Evolutionary conservation across 2,113 vertebrate species (phyloP).

Genomic region (Ariopsis seemanni): DNA sequence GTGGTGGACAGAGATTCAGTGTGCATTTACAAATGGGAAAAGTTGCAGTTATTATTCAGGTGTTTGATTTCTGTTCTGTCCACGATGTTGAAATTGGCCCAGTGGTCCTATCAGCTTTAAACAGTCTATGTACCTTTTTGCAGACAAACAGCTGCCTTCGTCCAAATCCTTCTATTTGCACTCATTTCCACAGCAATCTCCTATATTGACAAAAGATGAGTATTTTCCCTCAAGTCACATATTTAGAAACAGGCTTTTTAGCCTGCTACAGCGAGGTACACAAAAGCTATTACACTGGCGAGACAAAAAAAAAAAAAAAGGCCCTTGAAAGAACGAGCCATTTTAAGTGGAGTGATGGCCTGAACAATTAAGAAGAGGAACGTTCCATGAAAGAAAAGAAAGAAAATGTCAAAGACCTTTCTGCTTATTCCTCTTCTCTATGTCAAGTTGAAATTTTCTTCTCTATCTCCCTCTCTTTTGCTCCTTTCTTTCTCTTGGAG

Average conservation of each 20-base stretch:
- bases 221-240: conserved; percentile 73
- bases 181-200: conserved; percentile 70
- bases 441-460: conserved; percentile 59
- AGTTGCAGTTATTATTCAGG: conserved; percentile 33
- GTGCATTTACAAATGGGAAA: conserved; percentile 14
- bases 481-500: conserved; percentile 68
- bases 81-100: conserved; percentile 70
- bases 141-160: conserved; percentile 76
- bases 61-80: conserved; percentile 54
- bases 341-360: conserved; percentile 71
- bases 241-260: conserved; percentile 66
- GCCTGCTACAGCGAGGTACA: conserved; percentile 60
- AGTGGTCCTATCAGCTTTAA: conserved; percentile 71
- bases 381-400: conserved; percentile 64
- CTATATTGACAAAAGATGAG: conserved; percentile 77
- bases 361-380: conserved; percentile 72
- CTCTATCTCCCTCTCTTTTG: conserved; percentile 69
- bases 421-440: conserved; percentile 44
- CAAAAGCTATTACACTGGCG: conserved; percentile 56
- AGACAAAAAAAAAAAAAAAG: conserved; percentile 63
- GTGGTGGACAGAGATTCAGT: neutral
- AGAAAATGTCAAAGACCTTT: conserved; percentile 60
- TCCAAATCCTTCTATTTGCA: conserved; percentile 75
- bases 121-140: conserved; percentile 78
- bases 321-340: conserved; percentile 60